These are phyloP conservation scores for Microplitis manilae DNA, from an alignment of 2,888 invertebrate genomes.

Conservation along the genomic window DNA sequence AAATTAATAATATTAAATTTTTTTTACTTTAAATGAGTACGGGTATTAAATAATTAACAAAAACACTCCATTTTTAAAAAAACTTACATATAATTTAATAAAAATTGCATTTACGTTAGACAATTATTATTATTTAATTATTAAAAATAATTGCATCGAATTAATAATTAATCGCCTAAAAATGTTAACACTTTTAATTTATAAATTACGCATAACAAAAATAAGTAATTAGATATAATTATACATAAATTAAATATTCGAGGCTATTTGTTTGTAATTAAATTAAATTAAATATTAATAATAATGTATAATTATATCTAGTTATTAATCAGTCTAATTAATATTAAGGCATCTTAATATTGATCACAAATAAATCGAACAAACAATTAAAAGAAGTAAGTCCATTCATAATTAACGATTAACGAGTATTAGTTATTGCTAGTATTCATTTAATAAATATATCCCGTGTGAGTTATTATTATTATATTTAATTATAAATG, in stretches of 20 bases:
- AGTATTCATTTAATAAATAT: slow-evolving; percentile 10
- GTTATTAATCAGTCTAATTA: background rate
- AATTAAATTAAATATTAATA: background rate
- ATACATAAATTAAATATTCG: background rate
- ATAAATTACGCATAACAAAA: background rate
- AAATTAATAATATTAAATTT: background rate
- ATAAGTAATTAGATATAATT: background rate
- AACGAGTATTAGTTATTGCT: slow-evolving; percentile 7
- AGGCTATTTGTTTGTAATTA: background rate
- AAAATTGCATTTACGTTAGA: background rate
- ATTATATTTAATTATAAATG: slow-evolving; percentile 12
- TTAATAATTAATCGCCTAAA: background rate
- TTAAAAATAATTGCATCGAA: background rate
- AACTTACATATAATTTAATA: background rate
- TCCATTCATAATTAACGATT: background rate
- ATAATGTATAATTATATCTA: background rate
- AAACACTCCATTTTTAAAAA: background rate
- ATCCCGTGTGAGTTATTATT: background rate
- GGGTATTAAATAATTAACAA: background rate
- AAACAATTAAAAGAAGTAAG: background rate
- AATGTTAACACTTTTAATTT: background rate
- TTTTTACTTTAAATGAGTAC: background rate
- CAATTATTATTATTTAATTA: background rate
- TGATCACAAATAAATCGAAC: background rate
- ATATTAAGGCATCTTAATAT: background rate